These are phyloP conservation scores for Perizoma flavofasciatum DNA, from an alignment of 2,888 invertebrate genomes.

Conservation along the genomic window DNA sequence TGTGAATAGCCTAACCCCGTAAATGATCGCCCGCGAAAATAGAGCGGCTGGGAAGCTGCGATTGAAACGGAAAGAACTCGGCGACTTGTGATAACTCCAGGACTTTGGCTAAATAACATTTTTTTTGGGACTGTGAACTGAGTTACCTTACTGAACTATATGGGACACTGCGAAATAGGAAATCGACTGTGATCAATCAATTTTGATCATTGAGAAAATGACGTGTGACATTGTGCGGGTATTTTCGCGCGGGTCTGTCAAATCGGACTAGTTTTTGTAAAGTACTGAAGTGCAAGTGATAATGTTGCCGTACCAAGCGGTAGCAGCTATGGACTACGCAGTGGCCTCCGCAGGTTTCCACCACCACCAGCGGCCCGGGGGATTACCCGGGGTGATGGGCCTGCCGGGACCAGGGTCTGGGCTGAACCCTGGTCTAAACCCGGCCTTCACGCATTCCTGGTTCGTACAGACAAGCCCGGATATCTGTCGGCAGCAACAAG, in stretches of 20 bases:
- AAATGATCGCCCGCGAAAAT: slow-evolving; percentile 75
- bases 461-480: slow-evolving; percentile 95
- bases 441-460: slow-evolving; percentile 97
- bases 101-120: slow-evolving; percentile 19
- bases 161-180: slow-evolving; percentile 17
- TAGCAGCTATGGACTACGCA: slow-evolving; percentile 94
- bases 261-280: slow-evolving; percentile 48
- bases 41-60: slow-evolving; percentile 65
- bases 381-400: slow-evolving; percentile 83
- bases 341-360: slow-evolving; percentile 82
- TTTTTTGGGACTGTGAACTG: slow-evolving; percentile 24
- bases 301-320: slow-evolving; percentile 95
- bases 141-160: neutral
- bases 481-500: slow-evolving; percentile 93
- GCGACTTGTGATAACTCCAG: slow-evolving; percentile 25
- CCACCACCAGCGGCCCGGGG: slow-evolving; percentile 79
- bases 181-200: slow-evolving; percentile 45
- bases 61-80: slow-evolving; percentile 41
- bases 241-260: slow-evolving; percentile 48
- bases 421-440: slow-evolving; percentile 81
- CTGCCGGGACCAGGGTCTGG: slow-evolving; percentile 80
- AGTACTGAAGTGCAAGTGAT: slow-evolving; percentile 56
- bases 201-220: slow-evolving; percentile 55
- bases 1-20: slow-evolving; percentile 75
- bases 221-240: slow-evolving; percentile 53